These are phyloP conservation scores for Helicolenus hilgendorfi DNA, from an alignment of 2,797 vertebrate genomes.

Conservation along the genomic window DNA sequence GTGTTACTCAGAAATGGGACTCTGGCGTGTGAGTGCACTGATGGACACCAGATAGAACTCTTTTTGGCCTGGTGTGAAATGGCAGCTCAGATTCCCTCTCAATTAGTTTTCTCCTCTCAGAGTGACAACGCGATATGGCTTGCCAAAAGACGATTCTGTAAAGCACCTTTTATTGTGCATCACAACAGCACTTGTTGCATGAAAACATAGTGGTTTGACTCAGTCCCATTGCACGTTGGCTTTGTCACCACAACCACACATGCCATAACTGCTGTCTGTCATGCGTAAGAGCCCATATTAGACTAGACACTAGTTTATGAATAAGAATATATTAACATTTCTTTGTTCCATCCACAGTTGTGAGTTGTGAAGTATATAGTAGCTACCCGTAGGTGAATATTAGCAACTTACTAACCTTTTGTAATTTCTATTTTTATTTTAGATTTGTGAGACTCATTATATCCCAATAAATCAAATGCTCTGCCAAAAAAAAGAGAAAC, in stretches of 20 bases:
- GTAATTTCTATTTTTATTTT: neutral
- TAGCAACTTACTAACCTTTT: neutral
- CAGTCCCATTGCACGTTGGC: neutral
- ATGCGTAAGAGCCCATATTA: neutral
- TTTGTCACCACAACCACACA: conserved; percentile 9
- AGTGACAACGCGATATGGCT: neutral
- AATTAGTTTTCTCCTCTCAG: neutral
- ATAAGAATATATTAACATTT: neutral
- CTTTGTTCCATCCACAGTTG: neutral
- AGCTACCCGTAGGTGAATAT: neutral
- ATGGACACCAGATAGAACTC: neutral
- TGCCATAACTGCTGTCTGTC: neutral
- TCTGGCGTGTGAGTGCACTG: neutral
- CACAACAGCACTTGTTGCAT: neutral
- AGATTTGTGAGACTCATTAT: neutral
- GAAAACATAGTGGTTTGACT: neutral
- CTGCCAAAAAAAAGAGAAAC: too few species aligned
- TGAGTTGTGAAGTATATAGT: neutral
- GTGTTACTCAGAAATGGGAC: conserved; percentile 23
- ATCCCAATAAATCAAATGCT: too few species aligned
- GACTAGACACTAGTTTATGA: neutral
- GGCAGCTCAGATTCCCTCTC: neutral
- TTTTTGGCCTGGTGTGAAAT: neutral
- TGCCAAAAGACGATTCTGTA: neutral
- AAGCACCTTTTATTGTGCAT: neutral